Evolutionary conservation across 2,113 vertebrate genomes (phyloP).

Genomic region (Microtus richardsoni): DNA sequence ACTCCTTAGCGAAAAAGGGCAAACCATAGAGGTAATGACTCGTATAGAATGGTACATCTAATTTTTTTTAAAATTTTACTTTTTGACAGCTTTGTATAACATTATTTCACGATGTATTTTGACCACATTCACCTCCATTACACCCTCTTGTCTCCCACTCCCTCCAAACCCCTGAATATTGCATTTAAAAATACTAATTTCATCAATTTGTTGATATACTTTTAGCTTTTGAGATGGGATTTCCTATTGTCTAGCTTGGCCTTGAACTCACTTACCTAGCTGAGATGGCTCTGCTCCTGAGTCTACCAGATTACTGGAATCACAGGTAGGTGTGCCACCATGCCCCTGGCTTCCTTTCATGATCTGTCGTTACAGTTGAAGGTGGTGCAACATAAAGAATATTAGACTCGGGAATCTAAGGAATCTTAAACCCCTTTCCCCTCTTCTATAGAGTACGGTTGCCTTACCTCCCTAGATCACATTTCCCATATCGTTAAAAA

Average conservation of each 20-base stretch:
- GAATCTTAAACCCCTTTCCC: not conserved
- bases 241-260: not conserved
- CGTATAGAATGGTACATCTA: not conserved
- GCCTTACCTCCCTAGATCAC: not conserved
- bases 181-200: not conserved
- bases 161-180: too few species aligned
- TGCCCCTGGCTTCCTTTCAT: not conserved
- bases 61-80: not conserved
- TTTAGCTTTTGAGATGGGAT: not conserved
- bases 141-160: not conserved
- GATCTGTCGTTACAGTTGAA: not conserved
- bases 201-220: not conserved
- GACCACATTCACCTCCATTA: not conserved
- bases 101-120: not conserved
- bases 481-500: constrained; percentile 23
- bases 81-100: not conserved
- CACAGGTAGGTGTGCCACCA: not conserved
- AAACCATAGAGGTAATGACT: not conserved
- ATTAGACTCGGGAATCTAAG: not conserved
- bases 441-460: not conserved
- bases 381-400: not conserved
- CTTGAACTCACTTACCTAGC: not conserved
- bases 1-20: not conserved
- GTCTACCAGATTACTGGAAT: not conserved
- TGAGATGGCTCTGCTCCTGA: not conserved